Evolutionary conservation across 2,113 vertebrate genomes (phyloP), one percentile per base, ranked within the genome.

Genomic region (Plestiodon gilberti): DNA sequence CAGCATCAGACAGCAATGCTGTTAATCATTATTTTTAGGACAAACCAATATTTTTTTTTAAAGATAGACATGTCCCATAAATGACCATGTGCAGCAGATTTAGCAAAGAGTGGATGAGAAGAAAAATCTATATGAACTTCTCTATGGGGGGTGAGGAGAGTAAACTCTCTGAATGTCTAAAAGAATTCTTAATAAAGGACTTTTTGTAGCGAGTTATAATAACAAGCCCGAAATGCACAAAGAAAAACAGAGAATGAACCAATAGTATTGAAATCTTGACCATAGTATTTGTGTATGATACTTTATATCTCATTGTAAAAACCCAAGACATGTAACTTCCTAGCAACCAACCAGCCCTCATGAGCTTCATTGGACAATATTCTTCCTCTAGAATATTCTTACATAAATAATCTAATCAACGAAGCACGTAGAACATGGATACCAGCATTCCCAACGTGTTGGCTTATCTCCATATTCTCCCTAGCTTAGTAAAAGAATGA

Each of bases 301-400:
- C 90, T 96, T 96, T 96, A 96, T 95, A 95, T 96, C 95, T 95
- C 95, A 95, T 97, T 96, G 95, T 95, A 96, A 96, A 90, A 92
- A 94, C 92, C 89, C 94, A n/a, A 94, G 94, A 95, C 96, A 95
- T 94, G 94, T 95, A 96, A 95, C 94, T 94, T 96, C 95, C 93
- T 96, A 96, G 96, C 96, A 96, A 96, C 95, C 96, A 96, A 96
- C 95, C 94, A 94, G 93, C 90, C 89, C 96, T 95, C 95, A 90
- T 91, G 95, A 95, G 96, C 89, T 86, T 83, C 85, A 88, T 90
- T 94, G 93, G 89, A 93, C 95, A 96, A 95, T 95, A 93, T 87
- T 95, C 87, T 88, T 92, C 92, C 90, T 96, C 96, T 90, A 48
- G 43, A 48, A 48, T 48, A 4, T 48, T 48, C 43, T 48, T 48